Base-by-base conservation (phyloP, 1,140 invertebrate genomes). In the Drosophila bipectinata region DNA sequence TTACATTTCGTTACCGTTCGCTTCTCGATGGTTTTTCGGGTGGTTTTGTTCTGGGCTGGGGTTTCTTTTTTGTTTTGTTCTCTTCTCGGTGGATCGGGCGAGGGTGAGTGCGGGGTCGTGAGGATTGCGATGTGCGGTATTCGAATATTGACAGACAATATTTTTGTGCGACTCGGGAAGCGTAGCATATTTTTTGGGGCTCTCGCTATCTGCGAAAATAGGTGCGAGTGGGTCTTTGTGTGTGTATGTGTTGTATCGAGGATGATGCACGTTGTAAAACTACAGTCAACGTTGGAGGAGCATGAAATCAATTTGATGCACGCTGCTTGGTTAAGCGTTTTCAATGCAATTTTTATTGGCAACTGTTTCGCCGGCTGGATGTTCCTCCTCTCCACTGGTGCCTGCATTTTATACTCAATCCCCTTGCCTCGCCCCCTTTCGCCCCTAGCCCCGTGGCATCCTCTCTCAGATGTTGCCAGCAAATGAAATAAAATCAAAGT, bases 401-500 rank as follows among this genome's bases (percentile, higher is more conserved):
- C 59, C 62, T 77, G 81, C 64, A 73, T 83, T 72, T 74, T 45
- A 77, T 71, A 63, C 59, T 48, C 61, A 32, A 15, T 30, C 60
- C 61, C 62, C n/a, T 48, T 44, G 37, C 24, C 26, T 14, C 24
- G 56, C 21, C 34, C 7, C 18, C 62, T 30, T 30, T 30, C 7
- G 39, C 18, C 18, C 30, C 21, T 48, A 63, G 51, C 58, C 34
- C 30, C 48, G 39, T 34, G 30, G 51, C 62, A 54, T 54, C 37
- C 59, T 32, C 67, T 71, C 67, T 71, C 67, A 71, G 67, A 71
- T 71, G 76, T 61, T 71, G 67, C 61, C 72, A 63, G 75, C 67
- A 84, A 89, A 88, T 89, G 76, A 79, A 88, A 88, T 88, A 83
- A 88, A 88, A 88, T 88, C 83, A 89, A 88, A 88, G 83, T 88